Base-by-base conservation (phyloP, 2,888 invertebrate species). In the Synergus japonicus region DNA sequence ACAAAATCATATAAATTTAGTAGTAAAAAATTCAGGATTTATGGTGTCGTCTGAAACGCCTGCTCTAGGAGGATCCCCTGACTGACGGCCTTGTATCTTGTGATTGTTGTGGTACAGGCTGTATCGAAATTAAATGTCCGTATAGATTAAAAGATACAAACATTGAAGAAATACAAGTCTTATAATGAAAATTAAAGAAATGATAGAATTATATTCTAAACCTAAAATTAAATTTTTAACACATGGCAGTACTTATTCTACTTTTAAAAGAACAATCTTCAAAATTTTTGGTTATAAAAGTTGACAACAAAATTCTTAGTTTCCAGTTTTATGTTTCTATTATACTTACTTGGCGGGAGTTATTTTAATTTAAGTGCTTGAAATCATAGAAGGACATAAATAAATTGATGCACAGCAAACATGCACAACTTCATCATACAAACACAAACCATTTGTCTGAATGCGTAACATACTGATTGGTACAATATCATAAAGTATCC, bases 381-480 rank as follows among this genome's bases (percentile, higher is more conserved):
- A 41, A 22, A 76, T 76, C 46, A 78, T 65, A 29, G 78, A 67
- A 44, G 78, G 69, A 12, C 63, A 73, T 10, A 79, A 13, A 46
- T 73, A 76, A 13, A 79, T 65, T 15, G 64, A 64, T 13, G 65
- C 54, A 65, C 78, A 60, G 58, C 78, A 78, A 37, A 69, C 78
- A 43, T 22, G n/a, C 0, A 67, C 54, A 1, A 66, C n/a, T 10
- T 67, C 58, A 54, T 67, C 67, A 41, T 49, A 37, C 8, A 78
- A 12, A 10, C 13, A 44, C 18, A 64, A 15, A 73, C n/a, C 29
- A 63, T 73, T 76, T 29, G n/a, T 10, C 15, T 49, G 49, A 5
- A 22, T 22, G 15, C 44, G 10, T 13, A 78, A 60, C 60, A 78
- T 58, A 44, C 60, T 10, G n/a, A 73, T 64, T 9, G 73, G 76